Percentiles rank a stretch among this genome's conserved stretches.
These are phyloP conservation scores for Stenurella melanura DNA, from an alignment of 2,888 invertebrate species.

Conservation along the genomic window DNA sequence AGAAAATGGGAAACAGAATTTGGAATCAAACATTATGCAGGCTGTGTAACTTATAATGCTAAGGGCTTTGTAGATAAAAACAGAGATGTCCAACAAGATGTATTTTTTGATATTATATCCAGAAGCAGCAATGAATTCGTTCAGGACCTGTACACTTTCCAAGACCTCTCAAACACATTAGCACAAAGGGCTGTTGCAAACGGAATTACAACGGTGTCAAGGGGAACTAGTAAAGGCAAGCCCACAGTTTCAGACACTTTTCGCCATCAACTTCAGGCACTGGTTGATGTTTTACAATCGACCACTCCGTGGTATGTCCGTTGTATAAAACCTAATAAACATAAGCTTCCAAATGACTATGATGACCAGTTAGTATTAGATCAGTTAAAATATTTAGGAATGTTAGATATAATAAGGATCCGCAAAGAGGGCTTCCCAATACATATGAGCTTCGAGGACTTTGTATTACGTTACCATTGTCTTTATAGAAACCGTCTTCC, in stretches of 20 bases:
- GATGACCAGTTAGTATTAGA: slow-evolving; percentile 88
- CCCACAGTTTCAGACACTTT: slow-evolving; percentile 94
- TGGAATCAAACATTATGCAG: slow-evolving; percentile 92
- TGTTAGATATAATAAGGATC: slow-evolving; percentile 94
- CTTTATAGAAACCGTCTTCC: slow-evolving; percentile 76
- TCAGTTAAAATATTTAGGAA: slow-evolving; percentile 92
- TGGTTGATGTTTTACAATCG: slow-evolving; percentile 91
- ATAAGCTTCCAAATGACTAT: slow-evolving; percentile 87
- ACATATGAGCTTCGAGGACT: slow-evolving; percentile 86
- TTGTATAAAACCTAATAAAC: slow-evolving; percentile 93
- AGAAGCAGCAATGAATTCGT: slow-evolving; percentile 89
- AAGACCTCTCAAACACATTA: slow-evolving; percentile 72
- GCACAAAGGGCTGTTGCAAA: slow-evolving; percentile 61
- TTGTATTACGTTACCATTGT: slow-evolving; percentile 86
- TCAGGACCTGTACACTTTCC: slow-evolving; percentile 82
- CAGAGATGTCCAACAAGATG: slow-evolving; percentile 93
- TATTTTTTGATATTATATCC: slow-evolving; percentile 92
- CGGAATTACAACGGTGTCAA: slow-evolving; percentile 80
- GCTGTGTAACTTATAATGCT: slow-evolving; percentile 87
- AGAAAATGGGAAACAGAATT: slow-evolving; percentile 94
- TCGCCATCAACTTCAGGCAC: slow-evolving; percentile 88
- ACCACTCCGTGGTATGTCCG: slow-evolving; percentile 95
- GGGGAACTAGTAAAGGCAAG: slow-evolving; percentile 92
- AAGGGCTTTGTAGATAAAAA: slow-evolving; percentile 95
- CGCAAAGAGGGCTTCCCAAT: slow-evolving; percentile 93